Base-by-base conservation (phyloP, 1,140 invertebrate species). In the Hylaeus anthracinus region DNA sequence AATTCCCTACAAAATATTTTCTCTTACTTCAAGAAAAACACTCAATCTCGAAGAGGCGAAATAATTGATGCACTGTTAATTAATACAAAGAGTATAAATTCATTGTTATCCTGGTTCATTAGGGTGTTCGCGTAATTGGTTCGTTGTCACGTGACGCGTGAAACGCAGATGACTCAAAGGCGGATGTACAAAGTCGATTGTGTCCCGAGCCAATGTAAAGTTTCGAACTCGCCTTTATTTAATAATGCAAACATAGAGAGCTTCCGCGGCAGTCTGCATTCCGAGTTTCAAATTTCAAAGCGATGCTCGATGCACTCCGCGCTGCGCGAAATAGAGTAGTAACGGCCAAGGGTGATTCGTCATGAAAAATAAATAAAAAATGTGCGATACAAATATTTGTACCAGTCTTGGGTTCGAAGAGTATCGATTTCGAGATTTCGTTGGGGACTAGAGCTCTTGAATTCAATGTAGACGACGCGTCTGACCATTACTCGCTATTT, bases 121-220 rank as follows among this genome's bases (percentile, higher is more conserved):
- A 45, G 53, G 14, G 15, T 82, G 70, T 55, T 72, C 26, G 55
- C 55, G 55, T 85, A 86, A 85, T 85, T 86, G 85, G 75, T 73
- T 60, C 26, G 71, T 60, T 74, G 69, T 39, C 53, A 82, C 41
- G 37, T 26, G 53, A 70, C 66, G 60, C 65, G 65, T 82, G 48
- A 53, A 82, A 84, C 72, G 56, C n/a, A 58, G 41, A 81, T 39
- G 48, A 9, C 45, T 79, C 77, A 72, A 81, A 86, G 53, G 78
- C 65, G 51, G 3, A 55, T 5, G 63, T 6, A 3, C 39, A 5
- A 15, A 51, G 39, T 10, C 26, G 15, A 3, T 41, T 69, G 53
- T 64, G 70, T 55, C n/a, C 5, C 41, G 1, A 6, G 39, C 10
- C 26, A 26, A 70, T 64, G 56, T n/a, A 64, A 55, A 26, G 65